Evolutionary conservation across 2,113 vertebrate species (phyloP).

Genomic region (Callithrix jacchus): DNA sequence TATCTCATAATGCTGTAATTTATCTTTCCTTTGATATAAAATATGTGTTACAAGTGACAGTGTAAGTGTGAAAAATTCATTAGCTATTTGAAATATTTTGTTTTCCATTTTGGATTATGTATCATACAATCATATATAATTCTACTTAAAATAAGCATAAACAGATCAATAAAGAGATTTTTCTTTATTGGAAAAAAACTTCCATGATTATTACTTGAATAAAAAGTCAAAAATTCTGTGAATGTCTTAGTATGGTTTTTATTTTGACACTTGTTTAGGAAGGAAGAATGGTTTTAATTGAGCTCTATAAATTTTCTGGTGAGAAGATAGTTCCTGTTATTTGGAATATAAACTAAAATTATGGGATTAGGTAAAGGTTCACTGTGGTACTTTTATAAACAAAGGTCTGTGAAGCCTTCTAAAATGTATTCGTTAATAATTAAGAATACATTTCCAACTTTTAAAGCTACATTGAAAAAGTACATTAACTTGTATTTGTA

Average conservation of each 20-base stretch:
- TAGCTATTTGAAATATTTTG: conserved; percentile 44
- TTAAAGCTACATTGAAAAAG: too few species aligned
- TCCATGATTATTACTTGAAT: conserved; percentile 18
- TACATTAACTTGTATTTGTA: conserved; percentile 25
- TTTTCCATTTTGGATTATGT: background rate
- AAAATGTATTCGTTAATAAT: conserved; percentile 35
- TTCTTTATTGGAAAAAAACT: background rate
- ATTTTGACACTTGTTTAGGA: conserved; percentile 7
- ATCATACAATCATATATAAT: conserved; percentile 6
- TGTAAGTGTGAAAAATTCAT: conserved; percentile 18
- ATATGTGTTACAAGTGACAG: conserved; percentile 10
- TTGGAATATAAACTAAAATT: conserved; percentile 17
- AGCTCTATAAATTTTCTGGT: background rate
- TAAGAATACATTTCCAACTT: background rate
- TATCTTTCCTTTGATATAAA: conserved; percentile 31
- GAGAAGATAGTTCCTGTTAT: conserved; percentile 2
- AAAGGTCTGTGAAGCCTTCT: background rate
- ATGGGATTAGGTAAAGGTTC: background rate
- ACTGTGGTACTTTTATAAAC: background rate
- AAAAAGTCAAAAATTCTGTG: conserved; percentile 27
- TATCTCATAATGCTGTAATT: conserved; percentile 11
- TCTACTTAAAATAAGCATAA: background rate
- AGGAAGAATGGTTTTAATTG: conserved; percentile 48
- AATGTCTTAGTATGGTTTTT: background rate
- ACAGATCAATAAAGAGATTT: background rate